Conservation (phyloP, 2,888 invertebrate genomes). For the Chrysolina haemoptera region DNA sequence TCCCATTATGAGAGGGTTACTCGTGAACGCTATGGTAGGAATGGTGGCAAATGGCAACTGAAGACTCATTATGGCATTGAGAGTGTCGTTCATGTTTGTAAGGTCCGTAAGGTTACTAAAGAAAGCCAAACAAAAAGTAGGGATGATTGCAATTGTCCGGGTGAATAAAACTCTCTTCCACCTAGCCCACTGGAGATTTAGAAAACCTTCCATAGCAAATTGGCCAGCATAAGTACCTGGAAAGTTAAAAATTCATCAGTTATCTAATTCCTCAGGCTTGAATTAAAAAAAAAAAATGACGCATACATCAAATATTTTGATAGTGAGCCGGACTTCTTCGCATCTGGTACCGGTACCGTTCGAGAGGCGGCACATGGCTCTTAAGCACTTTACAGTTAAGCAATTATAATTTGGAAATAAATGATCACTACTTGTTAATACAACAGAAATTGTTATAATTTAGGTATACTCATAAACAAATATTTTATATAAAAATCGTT, state of each 20-base stretch:
- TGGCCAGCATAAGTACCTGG: slow-evolving; percentile 85
- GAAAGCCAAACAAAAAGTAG: slow-evolving; percentile 80
- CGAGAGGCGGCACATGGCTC: too few relatives aligned
- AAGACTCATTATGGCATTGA: slow-evolving; percentile 90
- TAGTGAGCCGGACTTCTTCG: too few relatives aligned
- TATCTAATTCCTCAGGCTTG: slow-evolving; percentile 37
- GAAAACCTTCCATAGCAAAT: slow-evolving; percentile 91
- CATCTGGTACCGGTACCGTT: too few relatives aligned
- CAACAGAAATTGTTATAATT: too few relatives aligned
- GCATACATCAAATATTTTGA: too few relatives aligned
- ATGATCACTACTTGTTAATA: too few relatives aligned
- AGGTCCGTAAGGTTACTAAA: slow-evolving; percentile 79
- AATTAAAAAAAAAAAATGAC: not conserved
- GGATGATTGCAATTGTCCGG: slow-evolving; percentile 85
- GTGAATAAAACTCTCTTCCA: slow-evolving; percentile 90
- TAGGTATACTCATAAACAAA: too few relatives aligned
- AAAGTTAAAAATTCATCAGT: slow-evolving; percentile 13
- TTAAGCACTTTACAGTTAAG: too few relatives aligned
- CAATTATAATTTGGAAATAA: too few relatives aligned
- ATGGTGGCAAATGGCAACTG: slow-evolving; percentile 91
- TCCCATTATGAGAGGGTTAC: slow-evolving; percentile 84
- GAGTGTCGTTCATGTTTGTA: slow-evolving; percentile 86
- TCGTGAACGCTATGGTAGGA: slow-evolving; percentile 90
- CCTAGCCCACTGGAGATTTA: slow-evolving; percentile 87
- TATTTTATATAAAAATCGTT: too few relatives aligned